Base-by-base conservation (phyloP, 2,888 invertebrate genomes). In the Plagodis pulveraria region DNA sequence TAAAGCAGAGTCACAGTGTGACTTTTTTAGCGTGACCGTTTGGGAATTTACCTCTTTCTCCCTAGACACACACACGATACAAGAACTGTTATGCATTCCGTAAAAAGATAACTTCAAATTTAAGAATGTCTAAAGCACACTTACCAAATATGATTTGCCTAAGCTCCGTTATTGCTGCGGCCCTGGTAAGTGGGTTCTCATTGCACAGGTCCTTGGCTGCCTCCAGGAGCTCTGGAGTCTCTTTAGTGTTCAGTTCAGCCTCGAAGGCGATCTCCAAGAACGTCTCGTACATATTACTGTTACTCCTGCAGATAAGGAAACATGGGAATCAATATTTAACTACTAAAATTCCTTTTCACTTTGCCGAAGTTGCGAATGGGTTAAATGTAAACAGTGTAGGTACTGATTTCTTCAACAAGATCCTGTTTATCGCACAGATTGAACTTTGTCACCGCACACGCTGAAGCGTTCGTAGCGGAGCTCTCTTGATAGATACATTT, bases 231-330 rank as follows among this genome's bases (percentile, higher is more conserved):
- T 92, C 91, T 0, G 87, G 86, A 56, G 83, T 67, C 61, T 91
- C 91, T 6, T 76, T 67, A 0, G 87, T 89, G 67, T 77, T 74
- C 46, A 89, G 57, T 64, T 92, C 91, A 32, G 91, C 91, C 69
- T 91, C 91, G 68, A 75, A 91, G 36, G 81, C 90, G 53, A 91
- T 88, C 69, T 91, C 91, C 42, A 89, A 71, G 70, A 89, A 89
- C 62, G 81, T 73, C 73, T 90, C 76, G 73, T 81, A 83, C 91
- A 91, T 91, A 67, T 66, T 76, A 36, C 44, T 44, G 44, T 10
- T 10, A 6, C 49, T 33, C 41, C 50, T 51, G 51, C 6, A 33
- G 22, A 34, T 12, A 5, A 49, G 8, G 22, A 1, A 22, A 22
- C 2, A 22, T 22, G 22, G 22, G 22, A 22, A 22, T 22, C 22